A percentile compares a stretch with the other conserved stretches of the same genome.
Conservation (phyloP, 2,113 vertebrate genomes). For the Halcyon malimbica region DNA sequence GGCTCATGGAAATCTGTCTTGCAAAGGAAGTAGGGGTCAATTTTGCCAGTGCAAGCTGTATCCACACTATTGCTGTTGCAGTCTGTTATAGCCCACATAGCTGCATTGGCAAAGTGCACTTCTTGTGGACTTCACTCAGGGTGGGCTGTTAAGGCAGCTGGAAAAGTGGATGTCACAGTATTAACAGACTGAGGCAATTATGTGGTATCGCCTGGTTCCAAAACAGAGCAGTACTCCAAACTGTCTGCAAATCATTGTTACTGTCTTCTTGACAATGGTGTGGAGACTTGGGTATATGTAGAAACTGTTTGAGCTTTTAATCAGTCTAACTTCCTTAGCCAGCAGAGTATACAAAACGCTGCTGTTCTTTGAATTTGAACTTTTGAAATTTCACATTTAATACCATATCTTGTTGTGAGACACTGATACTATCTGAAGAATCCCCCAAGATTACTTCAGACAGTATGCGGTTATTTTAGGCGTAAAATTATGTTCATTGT, state of each 20-base stretch:
- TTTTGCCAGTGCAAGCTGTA: neutral
- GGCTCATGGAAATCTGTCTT: neutral
- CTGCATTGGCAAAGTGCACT: neutral
- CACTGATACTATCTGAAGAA: neutral
- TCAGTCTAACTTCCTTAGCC: neutral
- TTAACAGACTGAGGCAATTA: neutral
- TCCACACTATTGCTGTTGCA: neutral
- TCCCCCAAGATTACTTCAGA: neutral
- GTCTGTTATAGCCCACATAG: neutral
- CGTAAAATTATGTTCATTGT: neutral
- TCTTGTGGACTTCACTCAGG: neutral
- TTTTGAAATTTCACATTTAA: neutral
- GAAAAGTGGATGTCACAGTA: neutral
- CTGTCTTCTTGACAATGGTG: fast-evolving
- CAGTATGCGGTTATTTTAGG: fast-evolving
- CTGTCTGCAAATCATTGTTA: neutral
- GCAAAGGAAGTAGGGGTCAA: neutral
- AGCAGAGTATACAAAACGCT: fast-evolving
- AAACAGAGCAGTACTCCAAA: neutral
- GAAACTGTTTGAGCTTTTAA: neutral
- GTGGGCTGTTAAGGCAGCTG: neutral
- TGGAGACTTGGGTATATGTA: neutral
- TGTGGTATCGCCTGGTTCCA: neutral
- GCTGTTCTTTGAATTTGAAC: neutral
- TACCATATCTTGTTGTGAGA: neutral